A percentile compares a stretch with the other conserved stretches of the same genome.
Conservation (phyloP, 2,113 vertebrate species). For the Gadus chalcogrammus region DNA sequence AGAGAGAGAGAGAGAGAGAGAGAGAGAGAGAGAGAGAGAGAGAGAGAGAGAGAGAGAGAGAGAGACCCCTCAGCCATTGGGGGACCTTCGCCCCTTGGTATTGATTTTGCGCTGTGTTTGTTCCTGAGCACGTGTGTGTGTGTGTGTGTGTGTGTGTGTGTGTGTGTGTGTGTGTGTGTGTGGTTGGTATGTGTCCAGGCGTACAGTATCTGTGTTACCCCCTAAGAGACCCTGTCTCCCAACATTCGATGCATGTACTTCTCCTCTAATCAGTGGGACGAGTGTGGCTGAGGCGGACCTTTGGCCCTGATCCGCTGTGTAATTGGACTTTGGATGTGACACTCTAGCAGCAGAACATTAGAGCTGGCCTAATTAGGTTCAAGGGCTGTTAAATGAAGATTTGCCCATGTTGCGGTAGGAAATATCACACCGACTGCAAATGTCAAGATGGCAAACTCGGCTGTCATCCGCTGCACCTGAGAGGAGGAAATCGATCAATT, state of each 20-base stretch:
- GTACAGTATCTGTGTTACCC: constrained; percentile 15
- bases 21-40: background rate
- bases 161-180: background rate
- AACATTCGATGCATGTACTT: constrained; percentile 50
- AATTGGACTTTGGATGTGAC: constrained; percentile 76
- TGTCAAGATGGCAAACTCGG: constrained; percentile 59
- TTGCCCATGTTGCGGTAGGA: constrained; percentile 63
- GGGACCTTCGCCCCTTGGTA: constrained; percentile 42
- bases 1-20: background rate
- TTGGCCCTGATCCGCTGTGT: constrained; percentile 69
- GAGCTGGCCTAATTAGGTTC: constrained; percentile 71
- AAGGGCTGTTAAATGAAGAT: constrained; percentile 69
- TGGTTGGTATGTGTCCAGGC: background rate
- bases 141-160: background rate
- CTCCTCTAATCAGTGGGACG: constrained; percentile 65
- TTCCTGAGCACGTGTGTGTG: background rate
- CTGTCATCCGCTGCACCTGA: constrained; percentile 38
- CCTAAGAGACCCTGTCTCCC: constrained; percentile 37
- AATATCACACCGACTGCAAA: constrained; percentile 73
- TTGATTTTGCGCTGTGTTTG: constrained; percentile 40
- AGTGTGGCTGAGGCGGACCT: constrained; percentile 63
- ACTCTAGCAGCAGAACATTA: constrained; percentile 74
- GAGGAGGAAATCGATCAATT: constrained; percentile 58
- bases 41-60: constrained; percentile 1
- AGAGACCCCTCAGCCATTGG: constrained; percentile 45